Conservation (phyloP, 2,113 vertebrate genomes). For the Notarius lentiginosus region DNA sequence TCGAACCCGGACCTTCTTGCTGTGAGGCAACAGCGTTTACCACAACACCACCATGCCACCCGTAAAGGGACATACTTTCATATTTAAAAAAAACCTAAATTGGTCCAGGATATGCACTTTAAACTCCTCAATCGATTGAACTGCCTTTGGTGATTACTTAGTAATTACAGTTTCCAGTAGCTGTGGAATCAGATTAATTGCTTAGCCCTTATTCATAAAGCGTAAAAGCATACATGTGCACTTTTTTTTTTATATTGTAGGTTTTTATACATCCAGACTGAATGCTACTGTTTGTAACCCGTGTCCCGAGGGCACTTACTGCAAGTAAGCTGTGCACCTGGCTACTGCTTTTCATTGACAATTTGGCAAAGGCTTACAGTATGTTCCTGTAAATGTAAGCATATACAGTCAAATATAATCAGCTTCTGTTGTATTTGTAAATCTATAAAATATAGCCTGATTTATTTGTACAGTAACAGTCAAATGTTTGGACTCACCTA, state of each 20-base stretch:
- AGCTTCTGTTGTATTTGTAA: not conserved
- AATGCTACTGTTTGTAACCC: slow-evolving; percentile 75
- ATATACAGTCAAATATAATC: not conserved
- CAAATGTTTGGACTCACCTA: too few species aligned
- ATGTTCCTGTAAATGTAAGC: not conserved
- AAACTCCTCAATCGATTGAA: not conserved
- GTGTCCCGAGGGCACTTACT: slow-evolving; percentile 76
- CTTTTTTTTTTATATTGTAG: slow-evolving; percentile 55
- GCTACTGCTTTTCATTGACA: not conserved
- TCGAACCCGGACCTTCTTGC: too few species aligned
- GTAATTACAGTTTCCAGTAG: not conserved
- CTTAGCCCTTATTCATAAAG: not conserved
- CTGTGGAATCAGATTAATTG: not conserved
- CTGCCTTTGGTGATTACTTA: too few species aligned
- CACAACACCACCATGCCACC: too few species aligned
- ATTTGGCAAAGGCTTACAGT: not conserved
- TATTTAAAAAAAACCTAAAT: too few species aligned
- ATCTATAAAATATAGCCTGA: not conserved
- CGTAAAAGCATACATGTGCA: not conserved
- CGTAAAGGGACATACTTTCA: too few species aligned
- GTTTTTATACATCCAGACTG: slow-evolving; percentile 72
- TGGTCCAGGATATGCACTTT: too few species aligned
- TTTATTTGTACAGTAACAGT: too few species aligned
- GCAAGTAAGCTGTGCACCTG: slow-evolving; percentile 76
- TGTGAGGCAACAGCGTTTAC: too few species aligned